These are phyloP conservation scores for Chloroceryle aenea DNA, from an alignment of 2,113 vertebrate species.

Conservation along the genomic window DNA sequence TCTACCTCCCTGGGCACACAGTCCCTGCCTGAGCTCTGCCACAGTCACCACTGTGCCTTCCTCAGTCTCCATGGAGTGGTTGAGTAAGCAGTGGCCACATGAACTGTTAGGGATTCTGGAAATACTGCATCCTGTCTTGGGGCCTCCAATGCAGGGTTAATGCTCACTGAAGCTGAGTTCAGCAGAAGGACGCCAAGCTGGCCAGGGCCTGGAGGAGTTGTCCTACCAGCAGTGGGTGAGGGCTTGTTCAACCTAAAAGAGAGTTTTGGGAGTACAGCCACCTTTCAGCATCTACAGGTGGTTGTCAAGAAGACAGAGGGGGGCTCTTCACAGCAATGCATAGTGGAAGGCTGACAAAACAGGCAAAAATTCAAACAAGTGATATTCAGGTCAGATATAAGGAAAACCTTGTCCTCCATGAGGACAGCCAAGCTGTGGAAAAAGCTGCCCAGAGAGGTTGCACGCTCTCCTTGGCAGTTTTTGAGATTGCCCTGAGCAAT, in stretches of 20 bases:
- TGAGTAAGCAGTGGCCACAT: neutral
- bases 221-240: neutral
- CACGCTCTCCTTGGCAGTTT: neutral
- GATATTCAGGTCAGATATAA: neutral
- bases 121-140: neutral
- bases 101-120: neutral
- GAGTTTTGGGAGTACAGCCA: neutral
- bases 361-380: neutral
- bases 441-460: neutral
- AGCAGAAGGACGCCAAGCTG: neutral
- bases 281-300: neutral
- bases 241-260: neutral
- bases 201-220: neutral
- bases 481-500: conserved; percentile 3
- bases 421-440: neutral
- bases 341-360: neutral
- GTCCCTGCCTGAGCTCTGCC: neutral
- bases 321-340: neutral
- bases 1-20: neutral
- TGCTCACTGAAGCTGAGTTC: neutral
- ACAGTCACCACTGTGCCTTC: neutral
- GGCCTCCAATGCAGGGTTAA: neutral
- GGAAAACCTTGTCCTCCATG: neutral
- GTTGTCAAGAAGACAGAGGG: neutral
- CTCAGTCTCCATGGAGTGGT: neutral